Percentiles rank a stretch among this genome's conserved stretches.
phyloP scores from a whole-genome alignment of 1,140 invertebrate species.

The Drosophila watanabei region DNA sequence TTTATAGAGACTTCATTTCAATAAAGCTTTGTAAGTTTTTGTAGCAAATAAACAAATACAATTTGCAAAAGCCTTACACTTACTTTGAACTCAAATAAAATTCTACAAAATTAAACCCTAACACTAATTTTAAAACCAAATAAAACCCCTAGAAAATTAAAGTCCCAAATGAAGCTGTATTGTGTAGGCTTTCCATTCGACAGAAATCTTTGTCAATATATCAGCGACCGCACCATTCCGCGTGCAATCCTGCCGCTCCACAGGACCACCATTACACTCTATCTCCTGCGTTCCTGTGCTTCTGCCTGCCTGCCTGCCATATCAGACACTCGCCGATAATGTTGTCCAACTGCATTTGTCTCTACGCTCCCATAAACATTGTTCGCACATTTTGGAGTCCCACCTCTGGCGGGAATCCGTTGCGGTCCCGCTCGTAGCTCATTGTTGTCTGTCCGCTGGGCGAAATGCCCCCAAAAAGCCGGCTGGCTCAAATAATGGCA shows the following conservation, averaged over 20 bases:
- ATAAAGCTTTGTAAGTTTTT: too few species aligned
- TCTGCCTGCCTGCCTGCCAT: background rate
- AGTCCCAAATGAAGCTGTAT: background rate
- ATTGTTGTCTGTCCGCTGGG: conserved; percentile 60
- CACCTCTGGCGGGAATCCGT: conserved; percentile 14
- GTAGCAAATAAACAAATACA: background rate
- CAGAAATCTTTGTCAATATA: conserved; percentile 25
- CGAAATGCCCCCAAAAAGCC: conserved; percentile 1
- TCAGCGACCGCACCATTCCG: conserved; percentile 26
- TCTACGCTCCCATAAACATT: conserved; percentile 62
- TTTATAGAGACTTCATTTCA: background rate
- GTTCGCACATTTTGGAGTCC: conserved; percentile 59
- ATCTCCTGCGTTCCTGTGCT: background rate
- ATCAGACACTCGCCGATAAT: conserved; percentile 64
- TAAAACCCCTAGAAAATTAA: background rate
- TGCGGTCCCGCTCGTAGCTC: conserved; percentile 53
- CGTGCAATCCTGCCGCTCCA: conserved; percentile 17
- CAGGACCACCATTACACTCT: conserved; percentile 46
- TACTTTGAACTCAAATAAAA: too few species aligned
- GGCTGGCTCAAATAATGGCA: conserved; percentile 76
- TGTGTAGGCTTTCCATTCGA: background rate
- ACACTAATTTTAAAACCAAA: background rate
- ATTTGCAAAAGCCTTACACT: background rate
- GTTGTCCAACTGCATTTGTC: conserved; percentile 67
- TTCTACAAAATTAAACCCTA: background rate